Evolutionary conservation across 2,888 invertebrate genomes (phyloP).

Genomic region (Netelia inedita): DNA sequence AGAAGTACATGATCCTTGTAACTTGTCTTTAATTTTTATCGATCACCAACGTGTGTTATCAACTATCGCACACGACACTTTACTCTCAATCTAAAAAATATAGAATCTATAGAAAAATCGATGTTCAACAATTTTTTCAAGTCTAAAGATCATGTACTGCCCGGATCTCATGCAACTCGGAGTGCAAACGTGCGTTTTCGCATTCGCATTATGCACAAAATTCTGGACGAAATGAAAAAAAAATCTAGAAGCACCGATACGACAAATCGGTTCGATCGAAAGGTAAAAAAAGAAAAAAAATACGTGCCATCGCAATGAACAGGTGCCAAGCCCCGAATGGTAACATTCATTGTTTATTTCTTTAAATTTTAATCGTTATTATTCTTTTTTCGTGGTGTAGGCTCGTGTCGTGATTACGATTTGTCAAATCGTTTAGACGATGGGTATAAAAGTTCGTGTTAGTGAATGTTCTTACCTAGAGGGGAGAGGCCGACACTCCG

Average conservation of each 20-base stretch:
- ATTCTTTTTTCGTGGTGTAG: constrained; percentile 41
- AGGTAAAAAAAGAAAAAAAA: constrained; percentile 34
- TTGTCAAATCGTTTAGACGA: constrained; percentile 36
- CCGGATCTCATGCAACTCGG: constrained; percentile 32
- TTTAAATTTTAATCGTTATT: too few relatives aligned
- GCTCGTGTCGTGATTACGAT: constrained; percentile 54
- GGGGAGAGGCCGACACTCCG: constrained; percentile 87
- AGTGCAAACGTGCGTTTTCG: constrained; percentile 54
- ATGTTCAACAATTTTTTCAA: neutral
- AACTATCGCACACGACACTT: too few relatives aligned
- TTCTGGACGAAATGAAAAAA: constrained; percentile 10
- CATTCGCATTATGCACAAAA: constrained; percentile 32
- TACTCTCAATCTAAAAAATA: too few relatives aligned
- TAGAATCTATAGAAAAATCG: too few relatives aligned
- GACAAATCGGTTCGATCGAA: constrained; percentile 7
- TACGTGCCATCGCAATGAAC: constrained; percentile 48
- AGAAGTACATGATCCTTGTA: neutral
- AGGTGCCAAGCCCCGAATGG: constrained; percentile 29
- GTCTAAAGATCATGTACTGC: neutral
- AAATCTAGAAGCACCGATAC: constrained; percentile 18
- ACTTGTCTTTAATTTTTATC: too few relatives aligned
- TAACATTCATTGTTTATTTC: neutral
- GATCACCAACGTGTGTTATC: too few relatives aligned
- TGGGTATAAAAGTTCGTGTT: constrained; percentile 69
- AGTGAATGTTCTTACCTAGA: constrained; percentile 85